Percentiles rank a stretch among this genome's conserved stretches.
phyloP scores from a whole-genome alignment of 2,888 invertebrate species.

The Coecobrya sp. region DNA sequence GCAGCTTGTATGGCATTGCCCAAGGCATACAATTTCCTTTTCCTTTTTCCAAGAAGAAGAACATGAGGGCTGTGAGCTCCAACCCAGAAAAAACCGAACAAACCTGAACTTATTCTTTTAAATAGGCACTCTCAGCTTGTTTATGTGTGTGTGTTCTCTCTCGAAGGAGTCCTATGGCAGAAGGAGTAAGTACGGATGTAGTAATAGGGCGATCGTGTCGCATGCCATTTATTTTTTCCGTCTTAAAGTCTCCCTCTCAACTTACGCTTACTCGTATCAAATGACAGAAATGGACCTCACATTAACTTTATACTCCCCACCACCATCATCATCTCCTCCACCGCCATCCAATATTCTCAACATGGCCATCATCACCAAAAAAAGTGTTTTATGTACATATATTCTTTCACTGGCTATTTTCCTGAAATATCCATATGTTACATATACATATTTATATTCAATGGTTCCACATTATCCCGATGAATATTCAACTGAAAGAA shows the following conservation, averaged over 20 bases:
- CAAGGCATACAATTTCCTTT: slow-evolving; percentile 77
- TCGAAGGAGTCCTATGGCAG: neutral
- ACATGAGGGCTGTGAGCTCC: neutral
- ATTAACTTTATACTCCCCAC: slow-evolving; percentile 58
- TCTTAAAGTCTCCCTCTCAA: slow-evolving; percentile 44
- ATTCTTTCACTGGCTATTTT: neutral
- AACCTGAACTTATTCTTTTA: slow-evolving; percentile 23
- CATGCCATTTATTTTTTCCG: slow-evolving; percentile 75
- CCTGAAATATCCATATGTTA: neutral
- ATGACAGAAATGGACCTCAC: slow-evolving; percentile 73
- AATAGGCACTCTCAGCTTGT: slow-evolving; percentile 34
- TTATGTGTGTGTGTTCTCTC: slow-evolving; percentile 17
- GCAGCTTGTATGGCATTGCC: slow-evolving; percentile 71
- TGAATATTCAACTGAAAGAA: slow-evolving; percentile 52
- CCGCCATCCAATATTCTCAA: neutral
- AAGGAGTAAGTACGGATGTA: neutral
- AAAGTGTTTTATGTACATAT: no score
- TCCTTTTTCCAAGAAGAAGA: slow-evolving; percentile 48
- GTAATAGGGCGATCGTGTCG: slow-evolving; percentile 68
- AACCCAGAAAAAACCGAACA: neutral
- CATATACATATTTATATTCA: neutral
- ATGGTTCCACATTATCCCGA: slow-evolving; percentile 22
- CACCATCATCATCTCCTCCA: slow-evolving; percentile 22
- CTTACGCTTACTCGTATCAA: slow-evolving; percentile 60
- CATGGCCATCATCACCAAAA: neutral